A percentile compares a stretch with the other conserved stretches of the same genome.
Evolutionary conservation across 1,140 invertebrate genomes (phyloP).

Genomic region (Scaptomyza hsui): DNA sequence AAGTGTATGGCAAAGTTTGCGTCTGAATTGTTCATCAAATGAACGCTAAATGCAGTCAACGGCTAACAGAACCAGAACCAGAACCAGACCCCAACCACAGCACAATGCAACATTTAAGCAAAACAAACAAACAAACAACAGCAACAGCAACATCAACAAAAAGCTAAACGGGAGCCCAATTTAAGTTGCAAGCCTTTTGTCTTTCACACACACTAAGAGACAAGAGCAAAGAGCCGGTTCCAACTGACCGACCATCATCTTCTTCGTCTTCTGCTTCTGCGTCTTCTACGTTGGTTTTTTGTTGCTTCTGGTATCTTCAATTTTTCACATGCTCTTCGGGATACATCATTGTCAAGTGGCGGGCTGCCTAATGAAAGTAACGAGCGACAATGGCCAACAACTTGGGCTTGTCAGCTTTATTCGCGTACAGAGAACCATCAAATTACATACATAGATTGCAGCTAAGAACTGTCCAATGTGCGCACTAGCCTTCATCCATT

Average conservation of each 20-base stretch:
- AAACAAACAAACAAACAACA: constrained; percentile 40
- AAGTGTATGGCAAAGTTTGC: constrained; percentile 65
- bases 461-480: constrained; percentile 7
- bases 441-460: constrained; percentile 40
- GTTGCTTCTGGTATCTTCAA: constrained; percentile 52
- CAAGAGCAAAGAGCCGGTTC: constrained; percentile 22
- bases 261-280: constrained; percentile 22
- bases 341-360: constrained; percentile 80
- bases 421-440: constrained; percentile 24
- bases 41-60: constrained; percentile 70
- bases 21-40: constrained; percentile 77
- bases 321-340: constrained; percentile 78
- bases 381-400: constrained; percentile 58
- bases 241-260: constrained; percentile 31
- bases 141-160: constrained; percentile 20
- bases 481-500: constrained; percentile 11
- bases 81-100: constrained; percentile 19
- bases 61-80: constrained; percentile 17
- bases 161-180: constrained; percentile 55
- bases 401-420: constrained; percentile 32
- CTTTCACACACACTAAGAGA: constrained; percentile 23
- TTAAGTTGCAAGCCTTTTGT: constrained; percentile 56
- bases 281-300: constrained; percentile 35
- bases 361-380: constrained; percentile 73
- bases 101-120: constrained; percentile 80